Percentiles rank a stretch among this genome's conserved stretches.
Conservation (phyloP, 2,113 vertebrate species). For the Hyaena hyaena region DNA sequence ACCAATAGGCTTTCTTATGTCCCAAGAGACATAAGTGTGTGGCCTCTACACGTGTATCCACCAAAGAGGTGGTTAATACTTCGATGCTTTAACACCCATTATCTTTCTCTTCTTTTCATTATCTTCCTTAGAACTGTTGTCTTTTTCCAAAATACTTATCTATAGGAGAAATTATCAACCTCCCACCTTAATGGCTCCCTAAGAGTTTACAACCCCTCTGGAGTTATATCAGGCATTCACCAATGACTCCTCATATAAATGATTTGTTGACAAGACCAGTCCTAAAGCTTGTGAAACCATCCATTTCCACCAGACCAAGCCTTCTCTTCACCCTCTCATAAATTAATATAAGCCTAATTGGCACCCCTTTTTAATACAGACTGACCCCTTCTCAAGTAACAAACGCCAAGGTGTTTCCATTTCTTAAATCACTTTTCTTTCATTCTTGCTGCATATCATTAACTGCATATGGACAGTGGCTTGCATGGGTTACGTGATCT, state of each 20-base stretch:
- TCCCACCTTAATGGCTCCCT: neutral
- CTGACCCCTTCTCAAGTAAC: neutral
- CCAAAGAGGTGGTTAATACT: neutral
- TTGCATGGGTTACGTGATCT: neutral
- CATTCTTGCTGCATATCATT: neutral
- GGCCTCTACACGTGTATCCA: neutral
- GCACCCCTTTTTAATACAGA: neutral
- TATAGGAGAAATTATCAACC: neutral
- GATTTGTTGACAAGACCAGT: neutral
- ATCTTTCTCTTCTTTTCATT: neutral
- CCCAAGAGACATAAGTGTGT: neutral
- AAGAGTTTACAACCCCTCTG: neutral
- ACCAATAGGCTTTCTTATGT: neutral
- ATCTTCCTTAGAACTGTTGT: neutral
- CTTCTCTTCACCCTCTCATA: neutral
- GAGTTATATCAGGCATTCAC: neutral
- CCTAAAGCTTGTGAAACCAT: neutral
- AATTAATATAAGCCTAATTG: neutral
- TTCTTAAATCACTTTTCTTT: conserved; percentile 20
- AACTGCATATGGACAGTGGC: neutral
- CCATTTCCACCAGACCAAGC: neutral
- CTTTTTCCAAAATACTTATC: neutral
- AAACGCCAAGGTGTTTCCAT: neutral
- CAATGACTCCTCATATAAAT: neutral
- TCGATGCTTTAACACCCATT: neutral